Conservation (phyloP, 2,797 vertebrate genomes). For the Parambassis ranga region DNA sequence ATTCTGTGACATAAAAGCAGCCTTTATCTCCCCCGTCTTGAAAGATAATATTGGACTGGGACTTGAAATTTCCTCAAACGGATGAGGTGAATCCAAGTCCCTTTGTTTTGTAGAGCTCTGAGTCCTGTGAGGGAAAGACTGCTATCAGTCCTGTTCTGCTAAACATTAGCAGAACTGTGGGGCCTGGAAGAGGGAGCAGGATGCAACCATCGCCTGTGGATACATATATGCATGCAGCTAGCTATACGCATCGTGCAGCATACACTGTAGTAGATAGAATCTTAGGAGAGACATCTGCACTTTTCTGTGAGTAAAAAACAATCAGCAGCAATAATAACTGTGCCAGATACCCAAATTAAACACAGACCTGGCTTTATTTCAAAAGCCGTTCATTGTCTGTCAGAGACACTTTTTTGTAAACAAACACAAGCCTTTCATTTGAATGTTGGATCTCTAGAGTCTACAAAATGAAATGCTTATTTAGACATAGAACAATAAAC, state of each 20-base stretch:
- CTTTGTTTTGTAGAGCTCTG: constrained; percentile 44
- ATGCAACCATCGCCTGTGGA: constrained; percentile 22
- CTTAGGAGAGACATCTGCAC: not conserved
- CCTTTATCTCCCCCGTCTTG: constrained; percentile 25
- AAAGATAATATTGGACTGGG: constrained; percentile 41
- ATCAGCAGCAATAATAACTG: constrained; percentile 23
- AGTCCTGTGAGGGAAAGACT: constrained; percentile 37
- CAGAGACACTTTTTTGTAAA: constrained; percentile 39
- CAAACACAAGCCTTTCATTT: constrained; percentile 32
- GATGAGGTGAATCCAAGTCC: constrained; percentile 44
- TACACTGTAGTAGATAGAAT: not conserved
- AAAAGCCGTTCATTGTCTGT: constrained; percentile 39
- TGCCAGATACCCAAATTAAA: constrained; percentile 55
- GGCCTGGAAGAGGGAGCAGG: constrained; percentile 65
- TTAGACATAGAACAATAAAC: constrained; percentile 59
- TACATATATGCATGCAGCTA: constrained; percentile 23
- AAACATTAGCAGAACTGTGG: constrained; percentile 70
- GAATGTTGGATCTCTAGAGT: constrained; percentile 11
- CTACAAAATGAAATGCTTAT: constrained; percentile 43
- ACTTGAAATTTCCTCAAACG: constrained; percentile 29
- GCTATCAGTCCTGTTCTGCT: constrained; percentile 71
- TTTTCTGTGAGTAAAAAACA: constrained; percentile 57
- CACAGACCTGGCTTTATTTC: constrained; percentile 35
- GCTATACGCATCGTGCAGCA: not conserved
- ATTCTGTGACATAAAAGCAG: constrained; percentile 21